phyloP scores from a whole-genome alignment of 2,113 vertebrate species.

The Mastomys coucha region DNA sequence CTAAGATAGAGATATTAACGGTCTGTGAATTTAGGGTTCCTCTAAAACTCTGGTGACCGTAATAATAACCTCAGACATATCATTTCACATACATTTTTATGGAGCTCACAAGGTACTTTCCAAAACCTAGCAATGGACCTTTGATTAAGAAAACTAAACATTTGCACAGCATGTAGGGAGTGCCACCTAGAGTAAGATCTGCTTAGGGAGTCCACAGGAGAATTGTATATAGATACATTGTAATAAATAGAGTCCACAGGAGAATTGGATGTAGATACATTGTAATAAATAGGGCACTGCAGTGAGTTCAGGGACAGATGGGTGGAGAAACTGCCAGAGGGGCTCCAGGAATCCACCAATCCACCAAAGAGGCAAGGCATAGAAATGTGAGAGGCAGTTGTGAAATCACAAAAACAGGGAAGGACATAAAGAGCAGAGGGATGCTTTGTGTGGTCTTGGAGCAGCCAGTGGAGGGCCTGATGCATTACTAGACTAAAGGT shows the following conservation, averaged over 20 bases:
- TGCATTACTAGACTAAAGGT: neutral
- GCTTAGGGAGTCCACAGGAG: neutral
- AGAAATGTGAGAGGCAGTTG: neutral
- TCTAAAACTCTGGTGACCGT: conserved; percentile 36
- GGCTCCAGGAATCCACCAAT: neutral
- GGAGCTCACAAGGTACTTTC: neutral
- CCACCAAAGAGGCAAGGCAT: neutral
- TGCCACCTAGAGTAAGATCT: neutral
- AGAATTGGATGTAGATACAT: neutral
- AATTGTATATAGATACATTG: neutral
- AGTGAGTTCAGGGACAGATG: neutral
- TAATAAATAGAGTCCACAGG: neutral
- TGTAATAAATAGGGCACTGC: neutral
- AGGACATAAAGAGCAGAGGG: neutral
- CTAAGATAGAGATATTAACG: conserved; percentile 1
- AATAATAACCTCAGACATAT: neutral
- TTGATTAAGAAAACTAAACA: neutral
- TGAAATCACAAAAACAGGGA: neutral
- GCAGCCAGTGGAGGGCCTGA: neutral
- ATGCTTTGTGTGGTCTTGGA: neutral
- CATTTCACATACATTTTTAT: neutral
- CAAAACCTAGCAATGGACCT: neutral
- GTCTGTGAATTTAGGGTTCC: neutral
- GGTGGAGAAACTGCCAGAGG: neutral
- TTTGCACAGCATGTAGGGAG: neutral